Base-by-base conservation (phyloP, 2,797 vertebrate genomes). In the Protonibea diacanthus region DNA sequence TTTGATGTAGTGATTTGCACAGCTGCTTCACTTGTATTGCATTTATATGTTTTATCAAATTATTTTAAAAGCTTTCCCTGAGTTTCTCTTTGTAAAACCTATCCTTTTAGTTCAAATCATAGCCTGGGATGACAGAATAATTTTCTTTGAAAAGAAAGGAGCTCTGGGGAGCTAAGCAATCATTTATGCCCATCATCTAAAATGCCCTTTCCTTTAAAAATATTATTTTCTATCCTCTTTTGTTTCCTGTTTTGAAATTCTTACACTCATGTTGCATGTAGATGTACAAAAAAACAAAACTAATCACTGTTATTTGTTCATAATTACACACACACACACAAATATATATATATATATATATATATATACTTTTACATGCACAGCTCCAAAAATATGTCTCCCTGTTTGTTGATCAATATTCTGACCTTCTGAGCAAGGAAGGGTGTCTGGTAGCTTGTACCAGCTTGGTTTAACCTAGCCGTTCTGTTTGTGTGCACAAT, bases 21-120 rank as follows among this genome's bases (percentile, higher is more conserved):
- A 38, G n/a, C 68, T 66, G 29, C 51, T 63, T 79, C n/a, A 9
- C 29, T 67, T 65, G 23, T 33, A 71, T 58, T 75, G 61, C 52
- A 71, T 85, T 84, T 83, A 52, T 80, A 38, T 9, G 8, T 38
- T 38, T 38, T 38, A 71, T 72, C 21, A 55, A 87, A 86, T 78
- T 75, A 52, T 71, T 63, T 74, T 81, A 65, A 84, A 85, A 81
- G 85, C 63, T 69, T 52, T 60, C 45, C 63, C 58, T 67, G 12
- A 0, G 14, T 71, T 78, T 55, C 20, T 23, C 66, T 83, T 29
- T 45, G 45, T 23, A 57, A 72, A 74, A 56, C n/a, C 69, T 23
- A 40, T 63, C 42, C 21, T 55, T 81, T 60, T 56, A 67, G 69
- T 71, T 66, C 52, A 80, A 86, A 74, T 74, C 48, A 38, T 29